A percentile compares a stretch with the other conserved stretches of the same genome.
These are phyloP conservation scores for Hydra vulgaris DNA, from an alignment of 30 jellyfish, hydroid and myxozoan genomes.

Conservation along the genomic window DNA sequence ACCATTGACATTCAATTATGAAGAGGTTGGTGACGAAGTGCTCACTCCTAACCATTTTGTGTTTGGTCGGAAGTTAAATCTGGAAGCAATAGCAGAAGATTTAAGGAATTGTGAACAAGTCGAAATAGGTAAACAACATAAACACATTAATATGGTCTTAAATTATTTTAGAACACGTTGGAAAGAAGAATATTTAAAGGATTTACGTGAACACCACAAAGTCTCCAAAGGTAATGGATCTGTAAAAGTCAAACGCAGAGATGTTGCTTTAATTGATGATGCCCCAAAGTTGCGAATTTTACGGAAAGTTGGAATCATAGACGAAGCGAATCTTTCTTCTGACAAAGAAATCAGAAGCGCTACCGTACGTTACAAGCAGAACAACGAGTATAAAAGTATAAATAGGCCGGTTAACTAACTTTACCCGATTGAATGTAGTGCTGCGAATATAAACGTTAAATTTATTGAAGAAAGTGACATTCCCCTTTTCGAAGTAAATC, in stretches of 20 bases:
- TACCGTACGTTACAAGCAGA: background rate
- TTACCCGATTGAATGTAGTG: background rate
- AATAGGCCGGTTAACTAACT: background rate
- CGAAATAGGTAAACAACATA: background rate
- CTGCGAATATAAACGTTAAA: background rate
- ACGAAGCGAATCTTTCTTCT: background rate
- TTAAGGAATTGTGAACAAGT: background rate
- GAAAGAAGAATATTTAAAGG: background rate
- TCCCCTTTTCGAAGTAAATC: background rate
- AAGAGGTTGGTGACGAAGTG: background rate
- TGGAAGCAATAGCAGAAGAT: background rate
- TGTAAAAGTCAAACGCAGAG: background rate
- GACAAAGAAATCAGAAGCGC: background rate
- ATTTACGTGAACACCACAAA: background rate
- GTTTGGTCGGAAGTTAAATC: constrained; percentile 1
- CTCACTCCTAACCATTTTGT: constrained; percentile 11
- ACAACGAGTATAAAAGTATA: background rate
- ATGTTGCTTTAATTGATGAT: background rate
- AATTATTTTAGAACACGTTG: background rate
- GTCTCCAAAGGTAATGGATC: background rate
- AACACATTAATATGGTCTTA: background rate
- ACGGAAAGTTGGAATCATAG: background rate
- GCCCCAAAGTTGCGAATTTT: background rate
- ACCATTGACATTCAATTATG: constrained; percentile 14
- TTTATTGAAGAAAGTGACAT: background rate